phyloP scores from a whole-genome alignment of 2,797 vertebrate genomes.

The Falco berigora region DNA sequence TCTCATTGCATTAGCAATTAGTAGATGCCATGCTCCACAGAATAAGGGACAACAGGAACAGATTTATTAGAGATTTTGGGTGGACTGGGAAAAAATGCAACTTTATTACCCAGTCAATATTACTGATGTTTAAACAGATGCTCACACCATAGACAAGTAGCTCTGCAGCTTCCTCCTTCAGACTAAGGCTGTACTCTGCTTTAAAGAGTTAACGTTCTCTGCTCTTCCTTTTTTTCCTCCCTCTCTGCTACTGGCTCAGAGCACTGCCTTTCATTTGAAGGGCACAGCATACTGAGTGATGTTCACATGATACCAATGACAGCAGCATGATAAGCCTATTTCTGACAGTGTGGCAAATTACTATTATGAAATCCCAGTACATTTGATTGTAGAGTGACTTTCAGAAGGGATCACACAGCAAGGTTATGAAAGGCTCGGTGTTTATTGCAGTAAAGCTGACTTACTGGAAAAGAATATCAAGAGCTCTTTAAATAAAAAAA shows the following conservation, averaged over 20 bases:
- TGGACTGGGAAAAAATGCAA: neutral
- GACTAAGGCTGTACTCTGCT: neutral
- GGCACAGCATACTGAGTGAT: neutral
- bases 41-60: neutral
- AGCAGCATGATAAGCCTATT: slow-evolving; percentile 49
- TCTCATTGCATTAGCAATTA: neutral
- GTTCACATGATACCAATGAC: slow-evolving; percentile 43
- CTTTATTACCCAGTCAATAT: neutral
- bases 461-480: slow-evolving; percentile 10
- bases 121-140: neutral
- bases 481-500: slow-evolving; percentile 36
- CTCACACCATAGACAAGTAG: neutral
- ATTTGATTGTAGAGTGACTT: slow-evolving; percentile 61
- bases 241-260: neutral
- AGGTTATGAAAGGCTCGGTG: slow-evolving; percentile 29
- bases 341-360: slow-evolving; percentile 62
- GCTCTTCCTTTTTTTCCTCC: neutral
- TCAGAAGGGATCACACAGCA: slow-evolving; percentile 24
- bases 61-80: neutral
- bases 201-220: neutral
- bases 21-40: neutral
- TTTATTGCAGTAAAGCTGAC: slow-evolving; percentile 18
- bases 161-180: neutral
- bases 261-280: slow-evolving; percentile 23
- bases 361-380: slow-evolving; percentile 53